Base-by-base conservation (phyloP, 1,140 invertebrate genomes). In the Riptortus pedestris region DNA sequence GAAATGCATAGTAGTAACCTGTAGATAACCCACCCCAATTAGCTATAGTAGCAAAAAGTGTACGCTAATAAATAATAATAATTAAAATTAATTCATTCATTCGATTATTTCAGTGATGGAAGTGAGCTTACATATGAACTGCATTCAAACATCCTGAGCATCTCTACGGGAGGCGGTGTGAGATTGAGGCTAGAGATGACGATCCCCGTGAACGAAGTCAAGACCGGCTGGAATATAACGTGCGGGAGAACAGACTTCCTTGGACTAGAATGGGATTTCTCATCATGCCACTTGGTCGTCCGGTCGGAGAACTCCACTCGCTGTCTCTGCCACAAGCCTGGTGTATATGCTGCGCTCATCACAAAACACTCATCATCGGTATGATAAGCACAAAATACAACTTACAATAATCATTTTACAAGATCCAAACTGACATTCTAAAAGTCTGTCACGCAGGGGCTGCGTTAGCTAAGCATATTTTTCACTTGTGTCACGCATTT, bases 111-210 rank as follows among this genome's bases (percentile, higher is more conserved):
- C 57, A 68, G 67, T 24, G 63, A 61, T 28, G 81, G 81, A 4
- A 77, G 74, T 18, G 83, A 85, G 71, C 72, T 84, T 38, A 81
- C 84, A 68, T 84, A 84, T 71, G 80, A 81, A 67, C 74, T 85
- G 20, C 80, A 81, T 65, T 86, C 84, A 1, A 78, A 79, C 31
- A 57, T 66, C 14, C 51, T 67, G 12, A 62, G 62, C 31, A 38
- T 67, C 0, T 60, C 64, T 11, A 63, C 62, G 5, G 38, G 24
- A 27, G 62, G 68, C 0, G 64, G 45, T 24, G 43, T 67, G 24
- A 45, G 62, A 43, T 24, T 55, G 18, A 20, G 51, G 9, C 51
- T 55, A 4, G 64, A 60, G 4, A 16, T 62, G 27, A 24, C 52
- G 14, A 14, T 67, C 7, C 58, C 65, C 1, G 31, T 67, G 47